phyloP scores from a whole-genome alignment of 1,140 invertebrate species.

The Ridgeia piscesae region DNA sequence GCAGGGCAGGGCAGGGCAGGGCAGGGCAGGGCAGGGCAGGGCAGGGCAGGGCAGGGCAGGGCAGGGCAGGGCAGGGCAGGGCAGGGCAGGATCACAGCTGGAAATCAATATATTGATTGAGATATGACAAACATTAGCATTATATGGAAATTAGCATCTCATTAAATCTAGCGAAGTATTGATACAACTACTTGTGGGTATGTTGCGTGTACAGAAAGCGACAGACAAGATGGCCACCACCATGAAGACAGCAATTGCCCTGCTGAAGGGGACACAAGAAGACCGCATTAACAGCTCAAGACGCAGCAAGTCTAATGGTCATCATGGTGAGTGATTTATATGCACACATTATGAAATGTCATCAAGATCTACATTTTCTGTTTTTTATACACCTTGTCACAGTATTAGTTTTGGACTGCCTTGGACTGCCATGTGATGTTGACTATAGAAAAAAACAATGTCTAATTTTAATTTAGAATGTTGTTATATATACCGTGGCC shows the following conservation, averaged over 20 bases:
- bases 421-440: not conserved
- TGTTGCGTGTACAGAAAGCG: not conserved
- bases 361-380: not conserved
- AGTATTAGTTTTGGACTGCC: not conserved
- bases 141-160: not conserved
- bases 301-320: not conserved
- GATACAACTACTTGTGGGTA: not conserved
- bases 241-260: not conserved
- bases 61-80: too few relatives aligned
- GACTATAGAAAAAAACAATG: not conserved
- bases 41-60: too few relatives aligned
- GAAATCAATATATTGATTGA: too few relatives aligned
- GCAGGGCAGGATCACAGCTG: too few relatives aligned
- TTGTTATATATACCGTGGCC: too few relatives aligned
- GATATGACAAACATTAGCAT: too few relatives aligned
- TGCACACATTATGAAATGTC: not conserved
- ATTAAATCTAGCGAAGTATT: not conserved
- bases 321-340: constrained; percentile 12
- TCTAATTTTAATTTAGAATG: too few relatives aligned
- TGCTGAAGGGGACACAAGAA: constrained; percentile 18
- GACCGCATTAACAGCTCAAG: not conserved
- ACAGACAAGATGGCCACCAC: not conserved
- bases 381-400: not conserved
- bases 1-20: too few relatives aligned
- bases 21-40: too few relatives aligned